Evolutionary conservation across 2,113 vertebrate genomes (phyloP).

Genomic region (Chascanopsetta lugubris): DNA sequence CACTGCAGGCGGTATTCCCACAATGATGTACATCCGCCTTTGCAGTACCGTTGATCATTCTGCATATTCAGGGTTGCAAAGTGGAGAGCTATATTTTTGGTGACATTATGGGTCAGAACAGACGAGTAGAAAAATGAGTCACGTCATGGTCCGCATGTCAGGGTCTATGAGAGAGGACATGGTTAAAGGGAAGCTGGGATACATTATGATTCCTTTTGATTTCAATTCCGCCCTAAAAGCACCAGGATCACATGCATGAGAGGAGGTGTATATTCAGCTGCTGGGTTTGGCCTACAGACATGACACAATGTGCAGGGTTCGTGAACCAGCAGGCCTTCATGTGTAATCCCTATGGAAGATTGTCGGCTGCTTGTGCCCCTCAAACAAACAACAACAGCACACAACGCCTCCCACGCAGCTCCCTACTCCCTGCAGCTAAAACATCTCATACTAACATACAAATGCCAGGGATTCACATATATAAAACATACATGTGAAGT

Average conservation of each 20-base stretch:
- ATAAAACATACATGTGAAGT: constrained; percentile 27
- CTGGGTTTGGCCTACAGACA: constrained; percentile 9
- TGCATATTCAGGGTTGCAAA: too few species aligned
- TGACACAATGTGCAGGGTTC: neutral
- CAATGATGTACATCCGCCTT: too few species aligned
- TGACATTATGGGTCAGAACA: neutral
- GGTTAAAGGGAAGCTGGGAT: neutral
- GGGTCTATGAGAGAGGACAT: neutral
- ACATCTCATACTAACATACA: constrained; percentile 21
- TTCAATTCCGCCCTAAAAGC: neutral
- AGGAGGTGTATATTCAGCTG: neutral
- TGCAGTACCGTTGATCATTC: too few species aligned
- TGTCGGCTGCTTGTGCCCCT: constrained; percentile 11
- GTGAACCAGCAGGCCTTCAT: constrained; percentile 13
- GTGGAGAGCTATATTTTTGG: neutral
- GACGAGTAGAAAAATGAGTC: neutral
- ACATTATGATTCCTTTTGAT: neutral
- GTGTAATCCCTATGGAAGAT: constrained; percentile 13
- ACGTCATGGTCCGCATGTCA: neutral
- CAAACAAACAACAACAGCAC: constrained; percentile 44
- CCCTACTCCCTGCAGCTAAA: constrained; percentile 31
- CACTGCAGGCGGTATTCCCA: too few species aligned
- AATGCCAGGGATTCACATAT: neutral
- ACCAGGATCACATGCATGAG: neutral
- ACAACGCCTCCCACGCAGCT: constrained; percentile 51